phyloP scores from a whole-genome alignment of 2,797 vertebrate species.

The Hipposideros larvatus region DNA sequence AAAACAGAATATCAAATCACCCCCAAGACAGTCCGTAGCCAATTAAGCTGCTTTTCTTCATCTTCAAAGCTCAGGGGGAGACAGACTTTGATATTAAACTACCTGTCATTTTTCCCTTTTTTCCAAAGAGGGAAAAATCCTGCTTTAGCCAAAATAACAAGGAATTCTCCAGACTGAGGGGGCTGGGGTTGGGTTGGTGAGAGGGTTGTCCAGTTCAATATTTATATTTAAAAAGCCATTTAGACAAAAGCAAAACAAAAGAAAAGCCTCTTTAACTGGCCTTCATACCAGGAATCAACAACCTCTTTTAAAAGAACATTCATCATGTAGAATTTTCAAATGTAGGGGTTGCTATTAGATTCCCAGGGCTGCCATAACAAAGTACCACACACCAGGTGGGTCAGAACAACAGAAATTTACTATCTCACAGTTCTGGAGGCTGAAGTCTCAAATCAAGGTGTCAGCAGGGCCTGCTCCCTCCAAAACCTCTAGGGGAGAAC shows the following conservation, averaged over 20 bases:
- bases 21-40: constrained; percentile 35
- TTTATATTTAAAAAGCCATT: background rate
- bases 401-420: background rate
- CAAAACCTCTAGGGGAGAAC: too few species aligned
- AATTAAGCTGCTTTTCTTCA: constrained; percentile 53
- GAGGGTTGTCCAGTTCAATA: background rate
- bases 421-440: background rate
- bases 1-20: constrained; percentile 51
- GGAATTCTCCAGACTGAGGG: background rate
- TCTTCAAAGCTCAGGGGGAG: constrained; percentile 41
- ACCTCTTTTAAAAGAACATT: background rate
- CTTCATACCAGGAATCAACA: background rate
- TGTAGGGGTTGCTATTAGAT: background rate
- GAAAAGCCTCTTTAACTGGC: background rate
- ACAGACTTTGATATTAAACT: constrained; percentile 5
- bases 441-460: background rate
- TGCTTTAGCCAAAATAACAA: background rate
- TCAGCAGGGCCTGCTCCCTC: background rate
- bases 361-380: background rate
- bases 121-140: background rate
- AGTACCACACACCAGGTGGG: fast-evolving
- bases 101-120: background rate
- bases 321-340: background rate
- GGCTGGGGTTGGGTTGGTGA: fast-evolving
- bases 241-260: background rate